A percentile compares a stretch with the other conserved stretches of the same genome.
Conservation (phyloP, 2,797 vertebrate species). For the Labeo calbasu region DNA sequence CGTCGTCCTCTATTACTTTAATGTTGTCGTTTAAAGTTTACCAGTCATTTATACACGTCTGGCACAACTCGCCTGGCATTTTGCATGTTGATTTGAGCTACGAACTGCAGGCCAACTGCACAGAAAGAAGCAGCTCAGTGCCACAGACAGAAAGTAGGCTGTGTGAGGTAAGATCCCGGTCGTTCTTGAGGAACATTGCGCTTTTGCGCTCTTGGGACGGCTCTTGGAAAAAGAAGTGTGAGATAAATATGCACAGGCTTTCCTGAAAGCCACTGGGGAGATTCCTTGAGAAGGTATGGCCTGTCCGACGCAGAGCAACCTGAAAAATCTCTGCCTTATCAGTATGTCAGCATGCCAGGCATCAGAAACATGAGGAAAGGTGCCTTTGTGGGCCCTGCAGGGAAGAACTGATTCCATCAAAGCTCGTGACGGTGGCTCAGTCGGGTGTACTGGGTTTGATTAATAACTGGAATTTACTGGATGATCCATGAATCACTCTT, state of each 20-base stretch:
- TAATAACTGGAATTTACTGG: neutral
- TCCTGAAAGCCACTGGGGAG: slow-evolving; percentile 43
- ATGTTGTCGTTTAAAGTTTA: slow-evolving; percentile 22
- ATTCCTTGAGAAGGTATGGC: slow-evolving; percentile 45
- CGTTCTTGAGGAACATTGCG: neutral
- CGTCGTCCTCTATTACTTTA: slow-evolving; percentile 9
- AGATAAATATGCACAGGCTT: slow-evolving; percentile 42
- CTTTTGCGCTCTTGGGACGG: slow-evolving; percentile 8
- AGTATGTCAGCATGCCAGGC: slow-evolving; percentile 22
- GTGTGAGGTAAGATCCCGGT: slow-evolving; percentile 22
- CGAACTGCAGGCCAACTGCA: slow-evolving; percentile 6
- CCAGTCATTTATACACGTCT: slow-evolving; percentile 5
- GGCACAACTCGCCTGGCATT: neutral
- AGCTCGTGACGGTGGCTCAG: neutral
- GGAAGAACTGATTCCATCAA: neutral
- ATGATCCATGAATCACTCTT: neutral
- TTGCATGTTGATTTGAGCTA: neutral
- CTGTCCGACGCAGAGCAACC: slow-evolving; percentile 48
- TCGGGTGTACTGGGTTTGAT: neutral
- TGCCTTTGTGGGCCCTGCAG: neutral
- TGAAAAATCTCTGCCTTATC: slow-evolving; percentile 40
- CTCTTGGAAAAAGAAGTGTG: slow-evolving; percentile 25
- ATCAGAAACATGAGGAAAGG: slow-evolving; percentile 21
- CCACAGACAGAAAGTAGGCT: slow-evolving; percentile 13
- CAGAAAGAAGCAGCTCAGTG: neutral